Evolutionary conservation across 2,797 vertebrate genomes (phyloP).

Genomic region (Momotus momota): DNA sequence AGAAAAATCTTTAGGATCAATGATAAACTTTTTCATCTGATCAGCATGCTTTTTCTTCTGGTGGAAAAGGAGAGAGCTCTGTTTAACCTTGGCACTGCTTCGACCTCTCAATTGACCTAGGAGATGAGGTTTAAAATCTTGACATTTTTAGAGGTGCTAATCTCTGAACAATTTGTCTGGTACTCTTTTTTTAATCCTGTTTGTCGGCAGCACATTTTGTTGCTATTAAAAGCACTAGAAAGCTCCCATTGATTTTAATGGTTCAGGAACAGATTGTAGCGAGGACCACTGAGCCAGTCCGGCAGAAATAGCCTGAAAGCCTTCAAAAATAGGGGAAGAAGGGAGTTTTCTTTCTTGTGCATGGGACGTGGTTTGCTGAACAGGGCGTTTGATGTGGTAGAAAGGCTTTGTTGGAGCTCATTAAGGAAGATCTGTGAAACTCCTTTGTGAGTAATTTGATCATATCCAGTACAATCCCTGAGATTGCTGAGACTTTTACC

Average conservation of each 20-base stretch:
- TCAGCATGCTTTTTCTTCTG: background rate
- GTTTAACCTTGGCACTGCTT: background rate
- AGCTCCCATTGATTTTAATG: background rate
- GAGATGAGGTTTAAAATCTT: background rate
- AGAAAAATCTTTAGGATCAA: background rate
- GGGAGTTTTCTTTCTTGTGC: background rate
- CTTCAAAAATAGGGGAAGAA: background rate
- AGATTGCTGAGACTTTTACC: background rate
- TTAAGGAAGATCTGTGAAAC: background rate
- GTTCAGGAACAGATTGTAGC: background rate
- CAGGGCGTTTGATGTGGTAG: background rate
- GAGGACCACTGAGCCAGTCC: background rate
- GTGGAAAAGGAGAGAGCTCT: background rate
- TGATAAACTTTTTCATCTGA: background rate
- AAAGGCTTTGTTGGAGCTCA: background rate
- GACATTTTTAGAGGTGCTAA: conserved; percentile 38
- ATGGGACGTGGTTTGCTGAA: fast-evolving
- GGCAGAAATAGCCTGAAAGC: background rate
- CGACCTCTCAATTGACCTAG: fast-evolving
- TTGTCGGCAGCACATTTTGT: conserved; percentile 1
- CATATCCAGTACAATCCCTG: background rate
- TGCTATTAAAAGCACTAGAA: conserved; percentile 5
- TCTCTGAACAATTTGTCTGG: background rate
- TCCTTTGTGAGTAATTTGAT: background rate
- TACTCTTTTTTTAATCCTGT: background rate